A percentile compares a stretch with the other conserved stretches of the same genome.
These are phyloP conservation scores for Schizaphis graminum DNA, from an alignment of 2,888 invertebrate species.

Conservation along the genomic window DNA sequence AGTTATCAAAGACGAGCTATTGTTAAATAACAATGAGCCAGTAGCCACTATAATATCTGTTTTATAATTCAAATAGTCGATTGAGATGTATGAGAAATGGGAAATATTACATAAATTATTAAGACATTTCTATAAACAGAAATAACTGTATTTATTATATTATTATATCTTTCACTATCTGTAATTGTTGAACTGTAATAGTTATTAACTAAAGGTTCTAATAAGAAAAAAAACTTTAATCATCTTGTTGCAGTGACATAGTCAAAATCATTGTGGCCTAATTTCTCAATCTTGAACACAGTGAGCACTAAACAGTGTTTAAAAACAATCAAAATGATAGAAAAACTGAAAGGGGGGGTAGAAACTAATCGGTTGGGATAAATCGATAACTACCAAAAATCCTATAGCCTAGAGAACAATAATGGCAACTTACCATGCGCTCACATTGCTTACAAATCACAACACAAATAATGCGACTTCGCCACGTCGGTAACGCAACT, in stretches of 20 bases:
- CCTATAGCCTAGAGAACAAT: not conserved
- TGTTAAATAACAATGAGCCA: constrained; percentile 8
- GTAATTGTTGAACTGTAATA: too few species aligned
- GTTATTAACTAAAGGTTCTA: too few species aligned
- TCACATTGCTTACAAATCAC: not conserved
- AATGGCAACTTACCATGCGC: not conserved
- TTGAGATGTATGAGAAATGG: not conserved
- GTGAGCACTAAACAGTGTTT: not conserved
- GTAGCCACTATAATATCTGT: too few species aligned
- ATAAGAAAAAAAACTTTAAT: too few species aligned
- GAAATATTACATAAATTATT: not conserved
- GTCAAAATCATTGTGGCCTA: constrained; percentile 25
- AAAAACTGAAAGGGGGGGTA: not conserved
- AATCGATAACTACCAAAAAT: not conserved
- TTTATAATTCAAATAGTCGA: not conserved
- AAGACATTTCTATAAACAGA: not conserved
- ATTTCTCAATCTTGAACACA: constrained; percentile 17
- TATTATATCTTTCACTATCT: too few species aligned
- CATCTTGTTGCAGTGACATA: not conserved
- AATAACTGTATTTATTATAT: too few species aligned
- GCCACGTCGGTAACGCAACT: constrained; percentile 14
- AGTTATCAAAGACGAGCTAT: not conserved
- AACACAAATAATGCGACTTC: not conserved
- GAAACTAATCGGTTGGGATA: not conserved
- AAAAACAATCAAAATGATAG: not conserved